A percentile compares a stretch with the other conserved stretches of the same genome.
Evolutionary conservation across 2,113 vertebrate genomes (phyloP).

Genomic region (Leiothrix lutea): DNA sequence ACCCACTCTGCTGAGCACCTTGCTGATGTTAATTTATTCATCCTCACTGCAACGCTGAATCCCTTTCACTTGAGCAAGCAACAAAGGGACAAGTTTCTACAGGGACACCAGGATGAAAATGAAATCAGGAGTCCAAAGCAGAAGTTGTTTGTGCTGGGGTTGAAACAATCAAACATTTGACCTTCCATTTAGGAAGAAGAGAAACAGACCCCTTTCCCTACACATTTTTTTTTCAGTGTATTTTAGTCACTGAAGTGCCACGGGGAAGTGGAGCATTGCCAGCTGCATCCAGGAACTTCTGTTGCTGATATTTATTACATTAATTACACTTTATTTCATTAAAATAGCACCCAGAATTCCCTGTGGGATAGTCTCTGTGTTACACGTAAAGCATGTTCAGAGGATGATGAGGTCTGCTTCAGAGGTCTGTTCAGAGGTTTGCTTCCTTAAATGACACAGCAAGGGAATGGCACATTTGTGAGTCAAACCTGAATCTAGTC

Average conservation of each 20-base stretch:
- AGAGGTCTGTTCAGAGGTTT: no score
- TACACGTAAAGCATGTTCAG: rapidly evolving
- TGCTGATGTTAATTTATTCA: not conserved
- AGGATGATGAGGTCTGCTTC: no score
- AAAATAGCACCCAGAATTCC: not conserved
- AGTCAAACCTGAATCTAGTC: not conserved
- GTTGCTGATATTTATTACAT: not conserved
- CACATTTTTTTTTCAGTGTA: not conserved
- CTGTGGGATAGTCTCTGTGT: not conserved
- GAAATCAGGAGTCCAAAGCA: not conserved
- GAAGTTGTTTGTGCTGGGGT: not conserved
- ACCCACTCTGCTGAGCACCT: not conserved
- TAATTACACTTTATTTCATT: not conserved
- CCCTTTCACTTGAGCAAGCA: not conserved
- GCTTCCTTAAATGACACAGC: not conserved
- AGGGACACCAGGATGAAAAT: not conserved
- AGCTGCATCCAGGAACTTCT: not conserved
- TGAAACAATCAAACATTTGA: not conserved
- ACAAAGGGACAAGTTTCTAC: not conserved
- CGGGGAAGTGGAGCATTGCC: not conserved
- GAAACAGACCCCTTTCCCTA: not conserved
- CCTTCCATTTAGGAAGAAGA: not conserved
- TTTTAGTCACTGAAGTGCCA: not conserved
- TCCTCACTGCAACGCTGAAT: not conserved
- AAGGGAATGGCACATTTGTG: not conserved